These are phyloP conservation scores for Cinclus mexicanus DNA, from an alignment of 2,113 vertebrate genomes.

Conservation along the genomic window DNA sequence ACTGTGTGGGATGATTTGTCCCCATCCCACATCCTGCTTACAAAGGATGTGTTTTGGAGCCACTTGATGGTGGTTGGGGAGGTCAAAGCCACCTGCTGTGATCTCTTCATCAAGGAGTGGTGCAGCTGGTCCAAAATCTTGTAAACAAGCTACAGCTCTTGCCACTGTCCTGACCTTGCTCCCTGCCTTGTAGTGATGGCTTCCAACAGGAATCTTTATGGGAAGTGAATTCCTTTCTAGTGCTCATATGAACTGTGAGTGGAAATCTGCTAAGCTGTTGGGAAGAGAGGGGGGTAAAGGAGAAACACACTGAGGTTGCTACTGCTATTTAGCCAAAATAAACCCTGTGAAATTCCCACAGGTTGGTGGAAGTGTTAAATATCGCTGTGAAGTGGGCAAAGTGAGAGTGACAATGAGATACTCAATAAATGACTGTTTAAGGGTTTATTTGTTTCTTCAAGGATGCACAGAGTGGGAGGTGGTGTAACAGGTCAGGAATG, in stretches of 20 bases:
- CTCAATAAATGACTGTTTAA: neutral
- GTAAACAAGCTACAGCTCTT: neutral
- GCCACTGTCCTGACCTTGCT: neutral
- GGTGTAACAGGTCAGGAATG: neutral
- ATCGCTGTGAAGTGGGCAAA: neutral
- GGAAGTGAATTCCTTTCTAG: neutral
- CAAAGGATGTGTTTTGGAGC: neutral
- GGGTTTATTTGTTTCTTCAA: neutral
- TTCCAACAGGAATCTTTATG: neutral
- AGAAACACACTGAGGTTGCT: neutral
- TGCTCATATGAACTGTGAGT: rapidly evolving
- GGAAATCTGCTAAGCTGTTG: neutral
- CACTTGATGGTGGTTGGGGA: rapidly evolving
- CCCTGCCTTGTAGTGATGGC: no score
- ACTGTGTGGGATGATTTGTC: neutral
- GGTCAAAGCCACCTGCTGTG: neutral
- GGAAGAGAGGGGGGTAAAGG: neutral
- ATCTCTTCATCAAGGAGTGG: neutral
- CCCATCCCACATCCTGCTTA: neutral
- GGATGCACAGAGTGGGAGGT: neutral
- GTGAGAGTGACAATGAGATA: conserved; percentile 6
- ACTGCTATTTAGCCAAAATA: neutral
- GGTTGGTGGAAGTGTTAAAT: neutral
- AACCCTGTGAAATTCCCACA: neutral
- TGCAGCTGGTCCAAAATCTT: neutral